phyloP scores from a whole-genome alignment of 2,797 vertebrate genomes.

The Girardinus metallicus region DNA sequence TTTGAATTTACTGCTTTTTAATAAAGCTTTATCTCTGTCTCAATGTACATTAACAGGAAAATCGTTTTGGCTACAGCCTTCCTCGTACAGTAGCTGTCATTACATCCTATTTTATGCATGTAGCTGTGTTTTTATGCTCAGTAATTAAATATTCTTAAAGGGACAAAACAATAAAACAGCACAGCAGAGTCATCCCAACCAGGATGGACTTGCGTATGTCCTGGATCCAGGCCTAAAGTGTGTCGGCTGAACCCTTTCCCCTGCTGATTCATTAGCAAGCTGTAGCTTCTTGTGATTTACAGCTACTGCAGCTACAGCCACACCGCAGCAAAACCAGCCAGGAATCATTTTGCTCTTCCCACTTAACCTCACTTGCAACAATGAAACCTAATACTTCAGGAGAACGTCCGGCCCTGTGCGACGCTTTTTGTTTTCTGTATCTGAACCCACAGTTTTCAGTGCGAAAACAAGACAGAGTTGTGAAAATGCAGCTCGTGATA shows the following conservation, averaged over 20 bases:
- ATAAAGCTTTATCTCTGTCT: not conserved
- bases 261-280: constrained; percentile 70
- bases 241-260: constrained; percentile 56
- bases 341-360: constrained; percentile 45
- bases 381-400: constrained; percentile 39
- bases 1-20: not conserved
- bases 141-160: not conserved
- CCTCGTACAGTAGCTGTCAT: not conserved
- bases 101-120: not conserved
- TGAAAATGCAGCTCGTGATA: constrained; percentile 22
- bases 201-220: constrained; percentile 49
- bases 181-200: constrained; percentile 35
- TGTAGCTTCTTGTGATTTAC: constrained; percentile 68
- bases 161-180: constrained; percentile 32
- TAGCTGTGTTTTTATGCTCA: not conserved
- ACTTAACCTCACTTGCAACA: constrained; percentile 60
- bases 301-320: constrained; percentile 67
- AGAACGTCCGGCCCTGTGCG: constrained; percentile 20
- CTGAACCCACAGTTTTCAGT: constrained; percentile 18
- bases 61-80: not conserved
- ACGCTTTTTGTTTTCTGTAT: constrained; percentile 12
- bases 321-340: constrained; percentile 45
- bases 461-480: constrained; percentile 40
- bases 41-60: not conserved
- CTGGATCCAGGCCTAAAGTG: constrained; percentile 42